phyloP scores from a whole-genome alignment of 2,797 vertebrate genomes.

The Tympanoctomys barrerae region DNA sequence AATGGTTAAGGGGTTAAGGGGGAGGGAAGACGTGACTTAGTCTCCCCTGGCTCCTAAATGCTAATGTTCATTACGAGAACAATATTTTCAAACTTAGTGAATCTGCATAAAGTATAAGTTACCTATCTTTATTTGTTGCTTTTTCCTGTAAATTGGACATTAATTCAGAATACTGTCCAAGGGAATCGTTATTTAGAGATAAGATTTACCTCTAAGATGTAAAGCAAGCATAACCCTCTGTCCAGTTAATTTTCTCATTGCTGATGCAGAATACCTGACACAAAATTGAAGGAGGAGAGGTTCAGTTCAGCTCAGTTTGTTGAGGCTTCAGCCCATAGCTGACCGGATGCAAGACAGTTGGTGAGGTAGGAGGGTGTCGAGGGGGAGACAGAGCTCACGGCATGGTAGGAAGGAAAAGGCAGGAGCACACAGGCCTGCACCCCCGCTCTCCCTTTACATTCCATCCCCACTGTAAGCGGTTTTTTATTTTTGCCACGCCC shows the following conservation, averaged over 20 bases:
- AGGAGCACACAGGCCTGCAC: neutral
- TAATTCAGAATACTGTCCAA: slow-evolving; percentile 14
- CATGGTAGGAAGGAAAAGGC: neutral
- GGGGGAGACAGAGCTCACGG: neutral
- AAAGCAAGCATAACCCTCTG: neutral
- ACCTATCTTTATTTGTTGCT: neutral
- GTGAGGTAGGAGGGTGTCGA: neutral
- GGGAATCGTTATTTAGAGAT: neutral
- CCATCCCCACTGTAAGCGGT: neutral
- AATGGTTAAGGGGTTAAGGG: neutral
- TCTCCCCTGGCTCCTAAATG: neutral
- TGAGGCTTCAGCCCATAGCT: neutral
- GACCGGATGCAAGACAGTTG: neutral
- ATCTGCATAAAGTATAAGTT: neutral
- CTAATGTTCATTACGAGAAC: neutral
- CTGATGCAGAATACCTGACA: neutral
- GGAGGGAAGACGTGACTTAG: neutral
- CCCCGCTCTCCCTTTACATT: neutral
- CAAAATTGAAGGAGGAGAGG: neutral
- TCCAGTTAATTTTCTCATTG: neutral
- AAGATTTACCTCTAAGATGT: neutral
- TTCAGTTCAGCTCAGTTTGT: neutral
- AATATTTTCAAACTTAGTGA: neutral
- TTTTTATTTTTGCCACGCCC: neutral
- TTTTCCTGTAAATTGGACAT: neutral